Evolutionary conservation across 2,888 invertebrate species (phyloP), one percentile per base, ranked within the genome.

Genomic region (Opisthograptis luteolata): DNA sequence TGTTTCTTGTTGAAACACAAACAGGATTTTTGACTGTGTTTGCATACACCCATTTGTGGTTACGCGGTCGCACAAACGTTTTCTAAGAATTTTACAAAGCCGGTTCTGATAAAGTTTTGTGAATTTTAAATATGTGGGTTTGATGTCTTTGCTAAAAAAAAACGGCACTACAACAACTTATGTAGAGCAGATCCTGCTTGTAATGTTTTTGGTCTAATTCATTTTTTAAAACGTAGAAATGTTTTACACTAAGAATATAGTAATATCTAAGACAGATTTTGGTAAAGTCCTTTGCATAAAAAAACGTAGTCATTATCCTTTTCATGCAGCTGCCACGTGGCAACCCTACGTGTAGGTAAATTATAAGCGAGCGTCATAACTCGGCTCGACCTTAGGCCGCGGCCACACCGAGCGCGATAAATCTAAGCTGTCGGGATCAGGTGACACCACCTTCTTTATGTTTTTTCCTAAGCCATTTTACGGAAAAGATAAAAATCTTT

Each of bases 391-490:
- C 89, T 91, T 78, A 90, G 87, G 87, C 86, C 82, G 80, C 76
- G 88, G 88, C 84, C 87, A 89, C 88, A 89, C 86, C 75, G 82
- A 76, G 79, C 61, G 73, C 74, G 48, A 86, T 90, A 84, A 90
- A 89, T 90, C 87, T 67, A 66, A 62, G 62, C 84, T 86, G 89
- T 87, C 90, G 76, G 83, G 88, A 86, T 89, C 90, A 91, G 91
- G 91, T 91, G 91, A 91, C 91, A 90, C 88, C 87, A 82, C 86
- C 88, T 91, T 89, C 90, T 91, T 91, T 91, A 91, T 91, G 91
- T 91, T 91, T 91, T 91, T 91, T 91, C 91, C 89, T 91, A 91
- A 87, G 87, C 90, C 84, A 81, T 91, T 91, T 91, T 90, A 91
- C 87, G 85, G 88, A 73, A 89, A 89, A 88, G 91, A 91, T 91